These are phyloP conservation scores for Romanomermis culicivorax DNA, from an alignment of 2,888 invertebrate species.

Conservation along the genomic window DNA sequence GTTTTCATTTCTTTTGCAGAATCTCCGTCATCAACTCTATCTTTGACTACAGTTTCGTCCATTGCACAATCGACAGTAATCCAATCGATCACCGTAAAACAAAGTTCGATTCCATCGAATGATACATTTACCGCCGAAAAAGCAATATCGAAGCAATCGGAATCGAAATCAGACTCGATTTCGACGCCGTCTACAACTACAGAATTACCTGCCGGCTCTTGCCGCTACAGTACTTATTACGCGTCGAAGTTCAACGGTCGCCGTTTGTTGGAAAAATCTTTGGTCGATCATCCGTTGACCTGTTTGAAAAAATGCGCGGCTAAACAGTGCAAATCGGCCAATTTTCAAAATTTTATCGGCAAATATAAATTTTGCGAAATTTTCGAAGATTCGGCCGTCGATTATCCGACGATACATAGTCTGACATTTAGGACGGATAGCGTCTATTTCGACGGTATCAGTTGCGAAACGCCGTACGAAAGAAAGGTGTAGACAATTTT, in stretches of 20 bases:
- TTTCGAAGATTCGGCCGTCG: conserved; percentile 23
- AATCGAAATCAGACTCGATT: too few relatives aligned
- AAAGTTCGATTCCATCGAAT: too few relatives aligned
- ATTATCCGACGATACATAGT: conserved; percentile 23
- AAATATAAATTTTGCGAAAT: conserved; percentile 17
- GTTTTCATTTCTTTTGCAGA: too few relatives aligned
- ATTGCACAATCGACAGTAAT: too few relatives aligned
- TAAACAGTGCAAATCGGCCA: conserved; percentile 24
- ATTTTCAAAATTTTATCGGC: conserved; percentile 18
- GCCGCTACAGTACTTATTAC: conserved; percentile 23
- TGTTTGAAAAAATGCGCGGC: conserved; percentile 23
- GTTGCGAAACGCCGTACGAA: conserved; percentile 21
- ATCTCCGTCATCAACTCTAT: too few relatives aligned
- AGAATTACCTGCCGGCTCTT: conserved; percentile 20
- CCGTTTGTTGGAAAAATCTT: conserved; percentile 16
- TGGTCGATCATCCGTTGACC: conserved; percentile 17
- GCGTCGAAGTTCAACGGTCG: conserved; percentile 21
- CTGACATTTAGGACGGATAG: conserved; percentile 20
- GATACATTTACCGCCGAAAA: too few relatives aligned
- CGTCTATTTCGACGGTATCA: conserved; percentile 25
- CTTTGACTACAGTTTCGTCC: too few relatives aligned
- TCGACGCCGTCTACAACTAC: too few relatives aligned
- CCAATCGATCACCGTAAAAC: too few relatives aligned
- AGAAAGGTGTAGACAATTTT: too few relatives aligned
- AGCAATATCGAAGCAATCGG: too few relatives aligned